A percentile compares a stretch with the other conserved stretches of the same genome.
These are phyloP conservation scores for Paguma larvata DNA, from an alignment of 2,797 vertebrate genomes.

Conservation along the genomic window DNA sequence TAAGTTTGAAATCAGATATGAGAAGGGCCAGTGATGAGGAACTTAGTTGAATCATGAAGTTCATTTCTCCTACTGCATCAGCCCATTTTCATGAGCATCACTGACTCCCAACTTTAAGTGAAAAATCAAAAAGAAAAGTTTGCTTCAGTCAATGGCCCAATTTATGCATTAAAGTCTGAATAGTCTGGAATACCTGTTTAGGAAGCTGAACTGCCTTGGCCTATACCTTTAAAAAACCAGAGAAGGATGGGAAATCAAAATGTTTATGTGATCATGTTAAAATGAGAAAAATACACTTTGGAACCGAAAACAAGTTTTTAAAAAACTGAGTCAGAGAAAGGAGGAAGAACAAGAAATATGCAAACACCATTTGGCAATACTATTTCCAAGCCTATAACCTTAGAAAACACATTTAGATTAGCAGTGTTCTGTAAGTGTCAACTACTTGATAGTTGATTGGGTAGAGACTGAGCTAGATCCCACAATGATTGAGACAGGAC, in stretches of 20 bases:
- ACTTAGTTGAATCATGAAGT: background rate
- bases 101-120: background rate
- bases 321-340: constrained; percentile 10
- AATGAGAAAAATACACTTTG: constrained; percentile 31
- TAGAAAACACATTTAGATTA: background rate
- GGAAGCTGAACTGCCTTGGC: background rate
- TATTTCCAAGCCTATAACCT: background rate
- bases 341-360: background rate
- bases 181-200: background rate
- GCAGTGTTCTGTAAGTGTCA: background rate
- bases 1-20: background rate
- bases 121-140: background rate
- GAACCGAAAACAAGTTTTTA: constrained; percentile 27
- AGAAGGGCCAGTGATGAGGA: background rate
- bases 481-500: background rate
- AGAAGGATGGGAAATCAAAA: background rate
- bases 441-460: background rate
- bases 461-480: background rate
- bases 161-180: background rate
- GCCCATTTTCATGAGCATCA: background rate
- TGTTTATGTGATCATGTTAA: constrained; percentile 18
- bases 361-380: background rate
- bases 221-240: constrained; percentile 26
- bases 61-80: background rate
- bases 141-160: background rate